Percentiles rank a stretch among this genome's conserved stretches.
These are phyloP conservation scores for Leiothrix lutea DNA, from an alignment of 2,113 vertebrate genomes.

Conservation along the genomic window DNA sequence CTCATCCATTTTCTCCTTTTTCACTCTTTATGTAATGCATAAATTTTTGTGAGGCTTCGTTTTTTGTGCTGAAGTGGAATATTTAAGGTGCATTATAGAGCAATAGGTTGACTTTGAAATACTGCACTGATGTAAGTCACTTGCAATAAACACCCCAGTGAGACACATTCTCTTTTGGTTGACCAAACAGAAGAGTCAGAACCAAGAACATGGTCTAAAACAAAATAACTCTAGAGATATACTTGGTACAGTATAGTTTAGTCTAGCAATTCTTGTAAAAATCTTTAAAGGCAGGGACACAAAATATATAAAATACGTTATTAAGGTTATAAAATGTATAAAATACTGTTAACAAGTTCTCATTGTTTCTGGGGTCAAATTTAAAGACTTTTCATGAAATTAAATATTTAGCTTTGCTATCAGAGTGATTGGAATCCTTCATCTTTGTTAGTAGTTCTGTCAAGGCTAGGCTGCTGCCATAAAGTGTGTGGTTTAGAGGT, in stretches of 20 bases:
- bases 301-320: neutral
- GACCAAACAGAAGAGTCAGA: neutral
- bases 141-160: neutral
- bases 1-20: neutral
- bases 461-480: neutral
- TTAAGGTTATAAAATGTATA: neutral
- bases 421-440: neutral
- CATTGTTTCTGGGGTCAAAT: neutral
- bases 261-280: neutral
- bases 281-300: neutral
- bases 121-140: neutral
- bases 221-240: neutral
- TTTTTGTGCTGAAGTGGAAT: neutral
- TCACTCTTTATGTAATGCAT: neutral
- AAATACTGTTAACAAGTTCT: neutral
- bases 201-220: neutral
- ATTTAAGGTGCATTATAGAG: neutral
- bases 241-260: neutral
- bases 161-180: neutral
- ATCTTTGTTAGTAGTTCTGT: neutral
- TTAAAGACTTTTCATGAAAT: neutral
- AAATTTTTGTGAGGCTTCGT: neutral
- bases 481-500: neutral
- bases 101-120: neutral
- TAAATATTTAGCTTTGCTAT: neutral